These are phyloP conservation scores for Bactericera cockerelli DNA, from an alignment of 1,140 invertebrate genomes.

Conservation along the genomic window DNA sequence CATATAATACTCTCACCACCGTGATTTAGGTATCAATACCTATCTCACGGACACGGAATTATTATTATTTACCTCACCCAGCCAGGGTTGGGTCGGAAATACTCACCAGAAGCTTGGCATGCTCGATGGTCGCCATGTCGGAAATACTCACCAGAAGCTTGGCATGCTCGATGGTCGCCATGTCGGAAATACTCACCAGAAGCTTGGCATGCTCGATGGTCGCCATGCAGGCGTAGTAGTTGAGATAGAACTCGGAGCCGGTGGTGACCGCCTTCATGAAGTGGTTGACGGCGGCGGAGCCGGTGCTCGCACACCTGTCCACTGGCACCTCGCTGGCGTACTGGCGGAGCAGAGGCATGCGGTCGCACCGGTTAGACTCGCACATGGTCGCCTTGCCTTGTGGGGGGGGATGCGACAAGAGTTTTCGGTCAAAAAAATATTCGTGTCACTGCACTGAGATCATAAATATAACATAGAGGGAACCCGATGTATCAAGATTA, in stretches of 20 bases:
- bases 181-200: background rate
- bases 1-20: no score
- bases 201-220: conserved; percentile 1
- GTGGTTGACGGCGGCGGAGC: background rate
- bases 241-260: background rate
- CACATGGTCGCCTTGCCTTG: conserved; percentile 3
- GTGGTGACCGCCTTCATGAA: background rate
- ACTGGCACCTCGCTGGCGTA: background rate
- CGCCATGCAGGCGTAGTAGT: background rate
- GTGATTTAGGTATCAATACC: no score
- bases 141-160: background rate
- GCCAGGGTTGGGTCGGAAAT: no score
- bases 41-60: no score
- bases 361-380: background rate
- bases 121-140: background rate
- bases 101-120: background rate
- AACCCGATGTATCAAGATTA: no score
- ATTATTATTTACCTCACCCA: no score
- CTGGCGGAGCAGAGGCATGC: background rate
- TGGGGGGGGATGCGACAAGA: background rate
- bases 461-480: no score
- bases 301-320: background rate
- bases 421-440: background rate
- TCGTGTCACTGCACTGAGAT: no score
- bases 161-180: background rate